Evolutionary conservation across 2,888 invertebrate genomes (phyloP), one percentile per base, ranked within the genome.

Genomic region (Diaperis boleti): DNA sequence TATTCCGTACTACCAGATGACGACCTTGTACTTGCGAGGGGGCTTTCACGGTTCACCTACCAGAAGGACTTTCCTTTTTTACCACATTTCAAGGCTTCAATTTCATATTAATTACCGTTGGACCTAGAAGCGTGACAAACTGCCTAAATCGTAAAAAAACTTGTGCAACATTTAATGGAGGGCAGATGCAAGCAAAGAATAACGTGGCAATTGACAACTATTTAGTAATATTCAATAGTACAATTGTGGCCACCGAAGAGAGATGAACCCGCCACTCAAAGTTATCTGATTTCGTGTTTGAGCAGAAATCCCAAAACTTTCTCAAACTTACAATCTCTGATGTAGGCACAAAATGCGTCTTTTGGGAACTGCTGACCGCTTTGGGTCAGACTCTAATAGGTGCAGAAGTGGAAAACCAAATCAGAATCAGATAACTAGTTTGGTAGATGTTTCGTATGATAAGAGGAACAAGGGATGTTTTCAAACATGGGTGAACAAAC

Each of bases 401-500:
- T n/a, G 26, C 29, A 49, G 59, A 47, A 47, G 49, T 59, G 59
- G 59, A 59, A 49, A 49, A 49, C 15, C 18, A 57, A 39, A 59
- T 49, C 39, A 49, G 17, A 13, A 49, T 59, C 49, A 49, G 59
- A 59, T 49, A 49, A 49, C 59, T 49, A n/a, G 42, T 20, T 31
- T 49, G 26, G 41, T 39, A 14, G 45, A 59, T 49, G 39, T 49
- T 42, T 7, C 35, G 10, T n/a, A 10, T 39, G 59, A 59, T 59
- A 60, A 42, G n/a, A 13, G 11, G 39, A 39, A 66, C 64, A 64
- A 49, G 64, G 65, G 63, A 68, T 65, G 65, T 66, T 68, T 66
- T 64, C 54, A 64, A 64, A 62, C 64, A 64, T 55, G 57, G 66
- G 61, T 66, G 62, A 57, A 47, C 64, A 68, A 64, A 64, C 54